phyloP scores from a whole-genome alignment of 2,797 vertebrate genomes.

The Austrolebias charrua region DNA sequence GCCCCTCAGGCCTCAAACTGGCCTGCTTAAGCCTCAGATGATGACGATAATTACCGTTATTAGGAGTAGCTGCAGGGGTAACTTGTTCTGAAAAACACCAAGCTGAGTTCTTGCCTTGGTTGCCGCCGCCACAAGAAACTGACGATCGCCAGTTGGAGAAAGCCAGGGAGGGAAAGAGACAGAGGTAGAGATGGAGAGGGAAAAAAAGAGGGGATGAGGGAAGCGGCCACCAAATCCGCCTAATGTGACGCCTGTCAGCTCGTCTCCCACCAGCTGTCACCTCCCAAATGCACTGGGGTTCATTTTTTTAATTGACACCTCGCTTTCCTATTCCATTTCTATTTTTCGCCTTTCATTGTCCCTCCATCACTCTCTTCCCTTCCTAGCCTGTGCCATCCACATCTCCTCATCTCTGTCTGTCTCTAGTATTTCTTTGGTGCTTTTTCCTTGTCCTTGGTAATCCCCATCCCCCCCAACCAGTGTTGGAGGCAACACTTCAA shows the following conservation, averaged over 20 bases:
- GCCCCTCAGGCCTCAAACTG: slow-evolving; percentile 80
- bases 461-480: slow-evolving; percentile 50
- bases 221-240: slow-evolving; percentile 82
- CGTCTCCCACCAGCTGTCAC: slow-evolving; percentile 91
- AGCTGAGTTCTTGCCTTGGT: slow-evolving; percentile 70
- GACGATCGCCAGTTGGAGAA: slow-evolving; percentile 68
- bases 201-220: slow-evolving; percentile 61
- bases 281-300: slow-evolving; percentile 78
- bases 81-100: slow-evolving; percentile 80
- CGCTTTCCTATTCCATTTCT: slow-evolving; percentile 81
- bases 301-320: slow-evolving; percentile 99
- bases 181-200: slow-evolving; percentile 50
- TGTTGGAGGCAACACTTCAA: slow-evolving; percentile 64
- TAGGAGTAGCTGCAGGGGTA: slow-evolving; percentile 84
- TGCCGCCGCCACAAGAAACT: slow-evolving; percentile 58
- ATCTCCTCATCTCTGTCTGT: slow-evolving; percentile 60
- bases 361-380: slow-evolving; percentile 65
- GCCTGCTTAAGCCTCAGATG: slow-evolving; percentile 82
- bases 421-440: slow-evolving; percentile 69
- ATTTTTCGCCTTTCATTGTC: slow-evolving; percentile 78
- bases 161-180: slow-evolving; percentile 57
- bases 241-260: slow-evolving; percentile 89
- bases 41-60: slow-evolving; percentile 87
- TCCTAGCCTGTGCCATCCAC: slow-evolving; percentile 54
- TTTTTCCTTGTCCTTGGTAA: slow-evolving; percentile 68